Base-by-base conservation (phyloP, 2,888 invertebrate genomes). In the Cepaea hortensis region DNA sequence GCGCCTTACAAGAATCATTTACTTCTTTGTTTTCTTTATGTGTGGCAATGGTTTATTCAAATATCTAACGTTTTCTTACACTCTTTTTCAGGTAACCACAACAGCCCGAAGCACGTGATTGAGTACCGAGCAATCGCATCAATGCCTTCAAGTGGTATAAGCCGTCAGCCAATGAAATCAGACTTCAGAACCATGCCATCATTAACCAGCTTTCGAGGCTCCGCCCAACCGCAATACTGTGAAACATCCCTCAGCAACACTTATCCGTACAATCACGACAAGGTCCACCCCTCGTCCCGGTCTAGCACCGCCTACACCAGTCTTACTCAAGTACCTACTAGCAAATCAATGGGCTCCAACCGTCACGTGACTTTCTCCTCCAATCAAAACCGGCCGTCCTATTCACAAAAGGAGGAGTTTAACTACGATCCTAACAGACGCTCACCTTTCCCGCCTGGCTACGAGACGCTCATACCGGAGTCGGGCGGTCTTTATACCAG, bases 301-400 rank as follows among this genome's bases (percentile, higher is more conserved):
- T 70, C 77, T 23, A 70, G 70, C 35, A 79, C 61, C n/a, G 86
- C 77, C 76, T 86, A 86, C 86, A 83, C 79, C 18, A 84, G 86
- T 61, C 72, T 86, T 15, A 79, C 83, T 3, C 85, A 85, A 55
- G 80, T 85, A 13, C 82, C 86, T 7, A 5, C 65, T n/a, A 82
- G 50, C 46, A 81, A 76, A 82, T 62, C 48, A 70, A 20, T 13
- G 61, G 83, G 86, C 70, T 48, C 62, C n/a, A 76, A 70, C 35
- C 86, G 86, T 61, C 86, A 86, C 65, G 86, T 86, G 79, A 83
- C 86, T 55, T 86, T 86, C 48, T 86, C 86, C 46, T 48, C 82
- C 79, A 84, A 70, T 68, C 86, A 77, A 70, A 55, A 72, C 20
- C 65, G 77, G 15, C 77, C 23, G 11, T 15, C 81, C 5, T 20